phyloP scores from a whole-genome alignment of 2,888 invertebrate species.

The Matsumyia berberina region DNA sequence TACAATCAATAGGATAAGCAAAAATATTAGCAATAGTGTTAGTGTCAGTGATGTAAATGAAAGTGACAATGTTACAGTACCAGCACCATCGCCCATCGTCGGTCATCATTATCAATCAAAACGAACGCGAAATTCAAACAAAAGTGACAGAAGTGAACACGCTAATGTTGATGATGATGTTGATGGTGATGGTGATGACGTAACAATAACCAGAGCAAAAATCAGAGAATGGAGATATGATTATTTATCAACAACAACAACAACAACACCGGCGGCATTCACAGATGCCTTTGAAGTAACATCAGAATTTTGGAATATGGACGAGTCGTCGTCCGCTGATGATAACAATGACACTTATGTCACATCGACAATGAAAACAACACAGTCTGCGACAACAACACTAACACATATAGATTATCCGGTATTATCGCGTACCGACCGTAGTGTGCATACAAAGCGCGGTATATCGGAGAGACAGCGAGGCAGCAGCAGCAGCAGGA shows the following conservation, averaged over 20 bases:
- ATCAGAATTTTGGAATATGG: constrained; percentile 45
- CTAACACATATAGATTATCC: constrained; percentile 64
- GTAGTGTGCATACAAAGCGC: constrained; percentile 80
- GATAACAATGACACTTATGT: constrained; percentile 53
- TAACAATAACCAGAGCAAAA: constrained; percentile 16
- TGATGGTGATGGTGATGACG: constrained; percentile 20
- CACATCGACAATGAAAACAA: constrained; percentile 72
- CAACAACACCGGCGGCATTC: constrained; percentile 49
- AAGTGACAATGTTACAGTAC: constrained; percentile 78
- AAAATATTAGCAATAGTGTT: constrained; percentile 54
- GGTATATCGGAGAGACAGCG: constrained; percentile 68
- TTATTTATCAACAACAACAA: constrained; percentile 58
- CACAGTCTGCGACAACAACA: constrained; percentile 62
- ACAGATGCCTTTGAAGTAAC: constrained; percentile 54
- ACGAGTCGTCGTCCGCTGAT: constrained; percentile 44
- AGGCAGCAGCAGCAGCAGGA: constrained; percentile 61
- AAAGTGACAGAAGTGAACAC: constrained; percentile 66
- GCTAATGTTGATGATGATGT: constrained; percentile 47
- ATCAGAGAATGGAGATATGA: constrained; percentile 22
- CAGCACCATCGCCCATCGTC: constrained; percentile 79
- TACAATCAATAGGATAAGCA: constrained; percentile 53
- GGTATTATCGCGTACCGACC: constrained; percentile 83
- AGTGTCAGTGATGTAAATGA: constrained; percentile 65
- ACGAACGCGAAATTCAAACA: constrained; percentile 71
- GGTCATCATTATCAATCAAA: constrained; percentile 63